phyloP scores from a whole-genome alignment of 2,113 vertebrate species.

The Phrynosoma platyrhinos region DNA sequence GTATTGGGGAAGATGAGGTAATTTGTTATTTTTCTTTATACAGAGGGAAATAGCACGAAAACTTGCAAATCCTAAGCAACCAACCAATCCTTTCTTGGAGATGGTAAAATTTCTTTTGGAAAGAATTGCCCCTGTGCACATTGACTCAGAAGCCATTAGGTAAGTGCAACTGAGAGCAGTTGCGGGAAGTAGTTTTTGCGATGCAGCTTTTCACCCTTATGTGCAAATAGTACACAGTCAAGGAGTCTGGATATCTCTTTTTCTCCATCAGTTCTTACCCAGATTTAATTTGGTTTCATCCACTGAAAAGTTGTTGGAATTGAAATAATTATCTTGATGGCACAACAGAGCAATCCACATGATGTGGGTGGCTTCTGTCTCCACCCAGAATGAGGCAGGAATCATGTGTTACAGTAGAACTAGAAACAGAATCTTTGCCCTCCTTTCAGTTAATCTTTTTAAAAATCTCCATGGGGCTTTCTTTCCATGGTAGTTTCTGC shows the following conservation, averaged over 20 bases:
- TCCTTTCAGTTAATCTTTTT: no score
- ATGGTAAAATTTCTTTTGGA: conserved; percentile 99
- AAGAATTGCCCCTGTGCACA: conserved; percentile 98
- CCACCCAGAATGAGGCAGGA: no score
- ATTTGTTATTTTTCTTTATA: conserved; percentile 36
- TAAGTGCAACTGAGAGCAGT: conserved; percentile 66
- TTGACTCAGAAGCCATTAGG: conserved; percentile 99
- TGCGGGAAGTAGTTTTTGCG: not conserved
- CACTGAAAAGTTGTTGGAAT: conserved; percentile 48
- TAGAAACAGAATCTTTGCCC: no score
- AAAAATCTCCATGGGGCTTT: no score
- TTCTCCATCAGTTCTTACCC: not conserved
- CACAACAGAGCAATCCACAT: no score
- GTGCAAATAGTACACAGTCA: not conserved
- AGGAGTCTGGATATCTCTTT: not conserved
- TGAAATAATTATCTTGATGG: not conserved
- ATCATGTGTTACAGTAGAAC: no score
- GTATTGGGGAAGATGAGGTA: no score
- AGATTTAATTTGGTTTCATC: not conserved
- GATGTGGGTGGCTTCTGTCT: no score
- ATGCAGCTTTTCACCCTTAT: not conserved
- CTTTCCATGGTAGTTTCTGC: no score
- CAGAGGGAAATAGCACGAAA: conserved; percentile 98
- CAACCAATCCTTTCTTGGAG: conserved; percentile 98
- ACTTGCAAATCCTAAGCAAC: conserved; percentile 97